phyloP scores from a whole-genome alignment of 2,113 vertebrate species.

The Oreochromis tanganicae region DNA sequence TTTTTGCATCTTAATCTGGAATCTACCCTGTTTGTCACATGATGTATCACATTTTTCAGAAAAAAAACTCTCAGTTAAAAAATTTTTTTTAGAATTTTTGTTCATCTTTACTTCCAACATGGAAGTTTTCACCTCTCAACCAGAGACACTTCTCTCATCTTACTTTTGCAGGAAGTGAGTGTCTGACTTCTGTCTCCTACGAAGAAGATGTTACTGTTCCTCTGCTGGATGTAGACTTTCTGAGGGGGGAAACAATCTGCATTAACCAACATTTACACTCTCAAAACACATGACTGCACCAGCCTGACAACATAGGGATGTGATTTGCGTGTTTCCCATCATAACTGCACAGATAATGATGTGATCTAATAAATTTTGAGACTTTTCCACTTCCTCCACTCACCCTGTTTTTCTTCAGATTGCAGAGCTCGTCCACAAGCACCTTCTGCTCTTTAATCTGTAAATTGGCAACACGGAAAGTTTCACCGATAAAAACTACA shows the following conservation, averaged over 20 bases:
- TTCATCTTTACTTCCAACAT: not conserved
- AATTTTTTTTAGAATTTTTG: not conserved
- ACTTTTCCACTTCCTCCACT: constrained; percentile 7
- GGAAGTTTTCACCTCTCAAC: not conserved
- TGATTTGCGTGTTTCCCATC: no score
- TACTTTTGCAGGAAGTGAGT: constrained; percentile 84
- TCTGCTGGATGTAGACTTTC: constrained; percentile 91
- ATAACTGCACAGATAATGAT: not conserved
- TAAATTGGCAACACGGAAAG: constrained; percentile 1
- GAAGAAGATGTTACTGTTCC: constrained; percentile 94
- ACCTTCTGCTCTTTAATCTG: constrained; percentile 92
- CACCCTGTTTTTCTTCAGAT: constrained; percentile 89
- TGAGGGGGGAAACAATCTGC: constrained; percentile 19
- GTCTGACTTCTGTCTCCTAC: constrained; percentile 80
- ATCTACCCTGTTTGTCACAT: not conserved
- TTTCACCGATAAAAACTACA: not conserved
- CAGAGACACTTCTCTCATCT: constrained; percentile 31
- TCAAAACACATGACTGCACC: not conserved
- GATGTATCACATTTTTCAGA: not conserved
- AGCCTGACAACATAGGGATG: not conserved
- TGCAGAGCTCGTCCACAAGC: constrained; percentile 89
- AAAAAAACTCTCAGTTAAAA: not conserved
- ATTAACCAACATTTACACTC: not conserved
- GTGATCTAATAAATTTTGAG: not conserved
- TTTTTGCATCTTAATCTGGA: not conserved